phyloP scores from a whole-genome alignment of 2,888 invertebrate species.

The Steinernema hermaphroditum region DNA sequence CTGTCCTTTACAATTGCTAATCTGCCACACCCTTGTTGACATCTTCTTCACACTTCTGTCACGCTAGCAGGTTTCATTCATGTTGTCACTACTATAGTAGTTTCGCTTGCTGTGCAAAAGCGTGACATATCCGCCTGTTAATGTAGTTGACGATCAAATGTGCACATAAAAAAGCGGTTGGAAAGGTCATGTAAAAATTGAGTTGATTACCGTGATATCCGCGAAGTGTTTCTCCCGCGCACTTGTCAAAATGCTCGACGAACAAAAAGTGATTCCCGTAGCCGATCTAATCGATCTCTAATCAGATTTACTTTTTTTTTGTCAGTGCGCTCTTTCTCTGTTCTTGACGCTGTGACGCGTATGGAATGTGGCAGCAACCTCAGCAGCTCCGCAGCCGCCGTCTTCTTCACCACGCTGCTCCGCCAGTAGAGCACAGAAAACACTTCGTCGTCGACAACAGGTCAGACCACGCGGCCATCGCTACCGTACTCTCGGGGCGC shows the following conservation, averaged over 20 bases:
- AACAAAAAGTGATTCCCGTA: not conserved
- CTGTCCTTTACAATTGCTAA: not conserved
- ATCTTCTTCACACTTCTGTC: not conserved
- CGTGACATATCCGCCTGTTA: no score
- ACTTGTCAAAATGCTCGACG: no score
- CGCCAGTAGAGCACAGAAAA: constrained; percentile 4
- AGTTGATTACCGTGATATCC: no score
- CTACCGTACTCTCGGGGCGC: not conserved
- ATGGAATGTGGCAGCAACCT: constrained; percentile 14
- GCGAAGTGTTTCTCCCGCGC: no score
- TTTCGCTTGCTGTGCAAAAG: no score
- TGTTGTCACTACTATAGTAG: no score
- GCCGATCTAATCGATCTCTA: constrained; percentile 3
- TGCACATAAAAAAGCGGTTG: no score
- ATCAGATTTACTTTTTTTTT: constrained; percentile 3
- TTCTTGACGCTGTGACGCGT: not conserved
- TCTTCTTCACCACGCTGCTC: constrained; percentile 6
- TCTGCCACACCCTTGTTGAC: constrained; percentile 8
- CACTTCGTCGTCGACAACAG: not conserved
- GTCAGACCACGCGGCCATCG: not conserved
- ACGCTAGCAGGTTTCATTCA: not conserved
- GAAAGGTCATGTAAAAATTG: no score
- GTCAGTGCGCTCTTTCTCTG: not conserved
- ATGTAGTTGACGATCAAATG: no score
- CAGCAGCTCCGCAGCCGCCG: constrained; percentile 11